Percentiles rank a stretch among this genome's conserved stretches.
These are phyloP conservation scores for Drosophila pegasa DNA, from an alignment of 2,888 invertebrate genomes.

Conservation along the genomic window DNA sequence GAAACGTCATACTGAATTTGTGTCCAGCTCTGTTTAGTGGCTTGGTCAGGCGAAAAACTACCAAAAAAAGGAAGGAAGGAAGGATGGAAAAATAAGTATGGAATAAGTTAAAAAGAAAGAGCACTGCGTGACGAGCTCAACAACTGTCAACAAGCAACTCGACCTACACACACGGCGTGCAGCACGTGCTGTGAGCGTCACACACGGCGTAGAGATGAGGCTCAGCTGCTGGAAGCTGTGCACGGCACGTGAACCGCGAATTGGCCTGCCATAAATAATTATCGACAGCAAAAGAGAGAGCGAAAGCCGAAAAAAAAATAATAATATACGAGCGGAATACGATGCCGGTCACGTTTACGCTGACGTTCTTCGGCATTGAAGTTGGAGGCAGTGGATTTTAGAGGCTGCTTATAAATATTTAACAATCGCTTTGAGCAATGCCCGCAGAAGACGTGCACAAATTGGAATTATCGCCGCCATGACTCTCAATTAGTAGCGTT, in stretches of 20 bases:
- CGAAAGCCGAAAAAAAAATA: slow-evolving; percentile 49
- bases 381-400: slow-evolving; percentile 26
- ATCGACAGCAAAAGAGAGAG: slow-evolving; percentile 50
- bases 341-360: slow-evolving; percentile 70
- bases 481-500: slow-evolving; percentile 77
- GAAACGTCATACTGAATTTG: slow-evolving; percentile 70
- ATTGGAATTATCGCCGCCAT: slow-evolving; percentile 77
- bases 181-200: slow-evolving; percentile 48
- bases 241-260: slow-evolving; percentile 59
- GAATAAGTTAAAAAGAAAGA: background rate
- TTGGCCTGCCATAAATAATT: slow-evolving; percentile 68
- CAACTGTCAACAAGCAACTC: slow-evolving; percentile 50
- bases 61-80: background rate
- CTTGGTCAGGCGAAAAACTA: slow-evolving; percentile 17
- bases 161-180: slow-evolving; percentile 27
- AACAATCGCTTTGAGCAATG: slow-evolving; percentile 50
- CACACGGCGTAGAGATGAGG: slow-evolving; percentile 57
- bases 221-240: slow-evolving; percentile 19
- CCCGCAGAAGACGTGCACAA: slow-evolving; percentile 63
- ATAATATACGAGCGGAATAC: slow-evolving; percentile 44
- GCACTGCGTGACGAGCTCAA: slow-evolving; percentile 54
- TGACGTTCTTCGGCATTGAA: background rate
- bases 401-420: slow-evolving; percentile 65
- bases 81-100: slow-evolving; percentile 2
- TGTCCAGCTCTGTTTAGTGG: slow-evolving; percentile 42